Conservation (phyloP, 2,113 vertebrate genomes). For the Ploceus nigricollis region DNA sequence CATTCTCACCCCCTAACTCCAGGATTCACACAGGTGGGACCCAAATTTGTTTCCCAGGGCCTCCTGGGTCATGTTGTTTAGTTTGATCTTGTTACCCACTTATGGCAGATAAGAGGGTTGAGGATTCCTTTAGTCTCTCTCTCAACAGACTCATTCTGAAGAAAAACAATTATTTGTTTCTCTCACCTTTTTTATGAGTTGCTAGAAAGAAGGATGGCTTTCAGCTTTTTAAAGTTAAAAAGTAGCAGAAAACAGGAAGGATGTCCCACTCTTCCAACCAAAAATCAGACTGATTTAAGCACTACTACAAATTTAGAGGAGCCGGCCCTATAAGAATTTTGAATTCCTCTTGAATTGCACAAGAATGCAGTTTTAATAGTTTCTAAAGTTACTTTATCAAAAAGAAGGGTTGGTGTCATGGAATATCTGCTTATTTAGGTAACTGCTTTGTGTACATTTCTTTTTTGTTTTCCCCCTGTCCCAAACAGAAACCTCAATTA, state of each 20-base stretch:
- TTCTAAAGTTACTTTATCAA: not conserved
- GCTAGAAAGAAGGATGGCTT: not conserved
- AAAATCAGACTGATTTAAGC: not conserved
- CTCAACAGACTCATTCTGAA: not conserved
- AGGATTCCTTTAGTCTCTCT: not conserved
- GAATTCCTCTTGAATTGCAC: not conserved
- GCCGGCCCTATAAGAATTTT: not conserved
- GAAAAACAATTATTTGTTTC: not conserved
- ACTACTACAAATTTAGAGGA: not conserved
- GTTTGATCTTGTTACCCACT: not conserved
- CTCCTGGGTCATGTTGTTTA: not conserved
- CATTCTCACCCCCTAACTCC: not conserved
- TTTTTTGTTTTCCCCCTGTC: not conserved
- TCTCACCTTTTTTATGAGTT: not conserved
- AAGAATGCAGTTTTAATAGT: not conserved
- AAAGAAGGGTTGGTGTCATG: not conserved
- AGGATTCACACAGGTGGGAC: not conserved
- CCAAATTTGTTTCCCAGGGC: not conserved
- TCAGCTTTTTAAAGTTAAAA: not conserved
- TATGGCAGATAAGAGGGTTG: not conserved
- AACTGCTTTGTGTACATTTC: not conserved
- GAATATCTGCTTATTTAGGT: not conserved
- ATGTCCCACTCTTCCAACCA: not conserved
- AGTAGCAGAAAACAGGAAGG: not conserved
- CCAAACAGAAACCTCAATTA: not conserved